Conservation (phyloP, 1,140 invertebrate species). For the Oedothorax gibbosus region DNA sequence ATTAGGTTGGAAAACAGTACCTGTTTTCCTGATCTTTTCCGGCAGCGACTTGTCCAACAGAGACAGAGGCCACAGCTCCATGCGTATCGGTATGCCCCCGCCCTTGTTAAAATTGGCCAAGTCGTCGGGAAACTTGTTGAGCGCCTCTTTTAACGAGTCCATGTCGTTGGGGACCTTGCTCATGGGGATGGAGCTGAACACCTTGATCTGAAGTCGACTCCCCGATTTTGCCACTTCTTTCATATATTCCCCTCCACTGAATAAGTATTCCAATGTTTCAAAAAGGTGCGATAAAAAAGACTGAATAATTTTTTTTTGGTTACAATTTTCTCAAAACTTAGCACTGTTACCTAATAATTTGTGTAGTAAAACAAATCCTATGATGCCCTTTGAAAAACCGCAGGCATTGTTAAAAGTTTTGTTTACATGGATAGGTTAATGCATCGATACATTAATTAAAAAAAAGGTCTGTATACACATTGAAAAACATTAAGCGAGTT, state of each 20-base stretch:
- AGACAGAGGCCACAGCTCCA: constrained; percentile 46
- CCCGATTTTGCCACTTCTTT: constrained; percentile 28
- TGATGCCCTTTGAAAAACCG: no score
- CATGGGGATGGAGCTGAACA: constrained; percentile 50
- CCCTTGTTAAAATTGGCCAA: constrained; percentile 32
- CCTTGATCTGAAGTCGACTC: constrained; percentile 50
- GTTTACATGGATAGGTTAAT: no score
- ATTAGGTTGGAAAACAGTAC: neutral
- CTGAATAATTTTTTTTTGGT: no score
- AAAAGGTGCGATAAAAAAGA: neutral
- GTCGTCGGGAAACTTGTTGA: constrained; percentile 31
- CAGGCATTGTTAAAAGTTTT: no score
- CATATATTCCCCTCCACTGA: constrained; percentile 46
- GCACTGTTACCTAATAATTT: no score
- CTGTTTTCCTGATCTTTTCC: constrained; percentile 19
- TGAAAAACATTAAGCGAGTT: no score
- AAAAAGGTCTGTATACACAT: no score
- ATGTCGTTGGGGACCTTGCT: constrained; percentile 43
- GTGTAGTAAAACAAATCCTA: no score
- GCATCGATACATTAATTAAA: no score
- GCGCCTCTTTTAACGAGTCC: constrained; percentile 17
- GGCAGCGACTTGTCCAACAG: constrained; percentile 20
- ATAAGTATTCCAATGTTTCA: neutral
- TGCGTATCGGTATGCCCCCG: constrained; percentile 43
- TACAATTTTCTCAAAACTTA: no score